phyloP scores from a whole-genome alignment of 2,797 vertebrate genomes.

The Kryptopterus vitreolus region DNA sequence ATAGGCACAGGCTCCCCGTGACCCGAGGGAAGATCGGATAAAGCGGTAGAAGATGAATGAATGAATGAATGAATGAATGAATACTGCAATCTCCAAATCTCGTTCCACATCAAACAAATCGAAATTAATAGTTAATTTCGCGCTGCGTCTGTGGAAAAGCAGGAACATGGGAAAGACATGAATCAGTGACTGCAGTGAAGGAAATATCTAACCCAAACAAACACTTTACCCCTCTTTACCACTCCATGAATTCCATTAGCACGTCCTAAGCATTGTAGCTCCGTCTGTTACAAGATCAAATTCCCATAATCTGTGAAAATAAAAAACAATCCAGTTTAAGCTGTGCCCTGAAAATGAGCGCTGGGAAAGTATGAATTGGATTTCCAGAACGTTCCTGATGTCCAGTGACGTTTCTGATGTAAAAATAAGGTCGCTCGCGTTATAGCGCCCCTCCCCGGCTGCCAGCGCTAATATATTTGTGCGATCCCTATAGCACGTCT shows the following conservation, averaged over 20 bases:
- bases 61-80: too few species aligned
- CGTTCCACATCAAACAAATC: background rate
- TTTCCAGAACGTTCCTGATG: background rate
- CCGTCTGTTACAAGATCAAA: background rate
- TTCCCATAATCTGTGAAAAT: background rate
- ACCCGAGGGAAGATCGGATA: too few species aligned
- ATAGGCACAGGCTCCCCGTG: too few species aligned
- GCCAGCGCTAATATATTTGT: constrained; percentile 30
- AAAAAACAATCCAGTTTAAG: background rate
- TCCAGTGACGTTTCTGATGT: background rate
- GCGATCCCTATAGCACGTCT: constrained; percentile 23
- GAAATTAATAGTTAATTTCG: background rate
- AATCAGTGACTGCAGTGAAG: background rate
- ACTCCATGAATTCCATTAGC: background rate
- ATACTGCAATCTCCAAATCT: too few species aligned
- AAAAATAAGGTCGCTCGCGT: background rate
- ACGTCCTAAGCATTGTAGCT: background rate
- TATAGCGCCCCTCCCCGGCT: background rate
- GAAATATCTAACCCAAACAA: background rate
- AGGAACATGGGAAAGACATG: background rate
- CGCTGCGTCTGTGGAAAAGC: background rate
- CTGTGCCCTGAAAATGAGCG: background rate
- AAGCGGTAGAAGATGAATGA: too few species aligned
- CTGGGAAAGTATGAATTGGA: background rate
- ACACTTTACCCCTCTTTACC: background rate